phyloP scores from a whole-genome alignment of 2,797 vertebrate genomes.

The Psittacula derbiana region DNA sequence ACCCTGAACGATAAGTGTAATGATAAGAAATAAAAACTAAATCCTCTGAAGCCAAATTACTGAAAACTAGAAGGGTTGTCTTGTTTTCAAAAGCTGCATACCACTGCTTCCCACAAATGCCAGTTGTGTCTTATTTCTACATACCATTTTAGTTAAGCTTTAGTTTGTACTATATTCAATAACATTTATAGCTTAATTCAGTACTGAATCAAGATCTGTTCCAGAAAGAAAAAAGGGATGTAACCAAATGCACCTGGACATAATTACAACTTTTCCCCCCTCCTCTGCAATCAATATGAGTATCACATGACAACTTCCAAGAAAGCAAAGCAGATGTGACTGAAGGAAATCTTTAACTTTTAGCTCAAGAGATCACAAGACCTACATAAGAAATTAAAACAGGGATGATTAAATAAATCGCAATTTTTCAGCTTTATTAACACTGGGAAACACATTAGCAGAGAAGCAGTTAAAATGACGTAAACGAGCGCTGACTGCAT shows the following conservation, averaged over 20 bases:
- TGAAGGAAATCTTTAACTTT: not conserved
- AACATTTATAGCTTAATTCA: not conserved
- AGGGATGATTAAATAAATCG: not conserved
- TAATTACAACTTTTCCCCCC: not conserved
- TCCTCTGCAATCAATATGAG: not conserved
- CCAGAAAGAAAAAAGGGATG: not conserved
- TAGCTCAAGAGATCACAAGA: not conserved
- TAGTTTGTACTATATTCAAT: not conserved
- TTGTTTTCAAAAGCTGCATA: not conserved
- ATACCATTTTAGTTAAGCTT: not conserved
- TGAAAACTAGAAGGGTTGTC: not conserved
- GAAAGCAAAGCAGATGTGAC: not conserved
- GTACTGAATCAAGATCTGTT: not conserved
- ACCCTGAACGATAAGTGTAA: not conserved
- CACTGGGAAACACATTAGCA: not conserved
- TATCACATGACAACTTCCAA: not conserved
- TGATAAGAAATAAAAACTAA: not conserved
- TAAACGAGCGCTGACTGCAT: not conserved
- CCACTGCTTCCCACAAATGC: not conserved
- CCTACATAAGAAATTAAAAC: not conserved
- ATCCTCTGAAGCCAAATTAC: not conserved
- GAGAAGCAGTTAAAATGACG: not conserved
- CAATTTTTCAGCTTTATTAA: not conserved
- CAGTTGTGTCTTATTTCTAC: not conserved
- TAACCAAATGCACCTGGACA: not conserved